Conservation (phyloP, 2,113 vertebrate species). For the Lamprotornis superbus region DNA sequence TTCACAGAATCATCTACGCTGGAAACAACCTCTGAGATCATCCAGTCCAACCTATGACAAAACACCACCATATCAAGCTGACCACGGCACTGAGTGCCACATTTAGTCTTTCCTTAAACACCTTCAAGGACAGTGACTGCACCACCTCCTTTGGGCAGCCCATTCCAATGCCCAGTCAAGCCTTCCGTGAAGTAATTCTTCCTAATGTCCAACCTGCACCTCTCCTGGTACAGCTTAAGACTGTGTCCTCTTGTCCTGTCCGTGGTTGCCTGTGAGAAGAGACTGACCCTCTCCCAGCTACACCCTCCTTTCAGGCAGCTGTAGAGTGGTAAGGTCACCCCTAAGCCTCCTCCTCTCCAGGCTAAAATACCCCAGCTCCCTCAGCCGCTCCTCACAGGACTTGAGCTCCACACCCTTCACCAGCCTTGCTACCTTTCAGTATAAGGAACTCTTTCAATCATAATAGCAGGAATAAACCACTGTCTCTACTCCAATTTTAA, state of each 20-base stretch:
- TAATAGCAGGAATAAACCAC: neutral
- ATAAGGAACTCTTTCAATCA: neutral
- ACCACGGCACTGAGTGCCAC: neutral
- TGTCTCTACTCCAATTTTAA: neutral
- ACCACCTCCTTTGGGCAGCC: neutral
- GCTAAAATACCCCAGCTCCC: neutral
- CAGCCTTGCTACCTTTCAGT: neutral
- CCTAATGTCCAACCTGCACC: neutral
- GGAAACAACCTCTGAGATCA: neutral
- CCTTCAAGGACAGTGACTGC: neutral
- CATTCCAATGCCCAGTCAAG: neutral
- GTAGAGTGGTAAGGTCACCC: too few species aligned
- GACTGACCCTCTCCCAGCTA: accelerated
- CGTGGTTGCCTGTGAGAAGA: neutral
- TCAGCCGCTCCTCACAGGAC: accelerated
- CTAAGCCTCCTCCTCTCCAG: too few species aligned
- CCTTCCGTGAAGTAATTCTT: neutral
- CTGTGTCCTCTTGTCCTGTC: neutral
- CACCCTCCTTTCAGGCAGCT: neutral
- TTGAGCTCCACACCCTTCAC: too few species aligned
- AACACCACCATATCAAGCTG: neutral
- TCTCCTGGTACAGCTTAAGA: neutral
- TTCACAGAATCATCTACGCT: neutral
- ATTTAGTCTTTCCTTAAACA: neutral
- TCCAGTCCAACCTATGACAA: neutral